Percentiles rank a stretch among this genome's conserved stretches.
These are phyloP conservation scores for Enteromius afrohamiltoni DNA, from an alignment of 2,797 vertebrate genomes.

Conservation along the genomic window DNA sequence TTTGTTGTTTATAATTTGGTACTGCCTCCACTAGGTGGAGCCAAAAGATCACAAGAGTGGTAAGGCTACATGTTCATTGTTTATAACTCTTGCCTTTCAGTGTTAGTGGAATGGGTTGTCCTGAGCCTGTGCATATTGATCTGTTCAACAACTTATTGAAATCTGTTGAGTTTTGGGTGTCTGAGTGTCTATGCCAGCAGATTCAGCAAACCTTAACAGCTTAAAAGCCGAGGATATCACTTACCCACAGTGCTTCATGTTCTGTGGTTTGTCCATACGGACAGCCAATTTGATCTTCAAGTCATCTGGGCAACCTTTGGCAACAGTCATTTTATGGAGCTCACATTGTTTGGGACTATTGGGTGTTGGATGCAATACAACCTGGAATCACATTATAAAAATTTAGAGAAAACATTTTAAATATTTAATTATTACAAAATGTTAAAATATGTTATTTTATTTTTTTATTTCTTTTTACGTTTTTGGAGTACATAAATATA, in stretches of 20 bases:
- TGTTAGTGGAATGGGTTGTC: neutral
- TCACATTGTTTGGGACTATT: constrained; percentile 90
- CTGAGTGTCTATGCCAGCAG: neutral
- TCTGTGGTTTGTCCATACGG: constrained; percentile 90
- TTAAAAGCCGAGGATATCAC: constrained; percentile 23
- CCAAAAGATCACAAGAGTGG: constrained; percentile 37
- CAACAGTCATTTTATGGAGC: constrained; percentile 88
- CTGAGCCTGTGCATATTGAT: neutral
- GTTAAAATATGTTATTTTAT: neutral
- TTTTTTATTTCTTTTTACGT: too few species aligned
- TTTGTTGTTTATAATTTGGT: neutral
- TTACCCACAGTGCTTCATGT: constrained; percentile 94
- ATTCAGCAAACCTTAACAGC: neutral
- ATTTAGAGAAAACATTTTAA: neutral
- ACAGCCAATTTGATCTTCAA: constrained; percentile 90
- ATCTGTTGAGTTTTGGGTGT: neutral
- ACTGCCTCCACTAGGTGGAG: constrained; percentile 60
- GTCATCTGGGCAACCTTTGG: constrained; percentile 88
- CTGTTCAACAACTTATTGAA: neutral
- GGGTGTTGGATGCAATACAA: constrained; percentile 87
- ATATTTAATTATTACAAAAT: neutral
- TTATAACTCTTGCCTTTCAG: neutral
- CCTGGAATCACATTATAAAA: constrained; percentile 68
- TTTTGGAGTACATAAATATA: too few species aligned
- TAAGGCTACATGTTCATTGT: neutral